Evolutionary conservation across 2,888 invertebrate genomes (phyloP), one percentile per base, ranked within the genome.

Genomic region (Thymelicus lineola): DNA sequence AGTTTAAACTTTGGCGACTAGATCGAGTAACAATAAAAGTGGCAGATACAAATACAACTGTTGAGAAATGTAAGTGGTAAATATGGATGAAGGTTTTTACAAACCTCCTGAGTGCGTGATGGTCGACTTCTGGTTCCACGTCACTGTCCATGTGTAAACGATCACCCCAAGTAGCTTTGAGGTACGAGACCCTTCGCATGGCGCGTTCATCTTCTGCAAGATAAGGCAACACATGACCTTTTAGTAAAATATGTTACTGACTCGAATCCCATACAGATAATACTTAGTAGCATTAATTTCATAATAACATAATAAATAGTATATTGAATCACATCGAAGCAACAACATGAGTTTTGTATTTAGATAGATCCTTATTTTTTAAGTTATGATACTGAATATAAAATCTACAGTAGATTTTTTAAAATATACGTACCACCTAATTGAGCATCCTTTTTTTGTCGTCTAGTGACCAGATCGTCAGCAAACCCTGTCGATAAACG

Each of bases 141-240:
- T 96, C 96, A 81, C 96, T 96, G 82, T 97, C 97, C 75, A 96
- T 92, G 80, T 96, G 96, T 89, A 96, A 94, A 72, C 96, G 93
- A 82, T 97, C 97, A 73, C 96, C 96, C 95, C 97, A 97, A 10
- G 98, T 98, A 57, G 98, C 98, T 91, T 98, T 98, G 76, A 98
- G 94, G 91, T 99, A 99, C n/a, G 98, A 98, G 76, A 98, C 97
- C 78, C 98, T 95, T 77, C 98, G 95, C 90, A 97, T 97, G 35
- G 96, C 96, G 75, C 97, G 96, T 82, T 98, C 98, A 85, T 98
- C 98, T 84, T 97, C 97, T 87, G 94, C 95, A 95, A 86, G 15
- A 17, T 12, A 48, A 59, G 48, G n/a, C 4, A 6, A 63, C 0
- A 42, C 0, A 63, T 36, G 1, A 38, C 9, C 15, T 63, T 50